Evolutionary conservation across 2,797 vertebrate species (phyloP).

Genomic region (Scarus forsteni): DNA sequence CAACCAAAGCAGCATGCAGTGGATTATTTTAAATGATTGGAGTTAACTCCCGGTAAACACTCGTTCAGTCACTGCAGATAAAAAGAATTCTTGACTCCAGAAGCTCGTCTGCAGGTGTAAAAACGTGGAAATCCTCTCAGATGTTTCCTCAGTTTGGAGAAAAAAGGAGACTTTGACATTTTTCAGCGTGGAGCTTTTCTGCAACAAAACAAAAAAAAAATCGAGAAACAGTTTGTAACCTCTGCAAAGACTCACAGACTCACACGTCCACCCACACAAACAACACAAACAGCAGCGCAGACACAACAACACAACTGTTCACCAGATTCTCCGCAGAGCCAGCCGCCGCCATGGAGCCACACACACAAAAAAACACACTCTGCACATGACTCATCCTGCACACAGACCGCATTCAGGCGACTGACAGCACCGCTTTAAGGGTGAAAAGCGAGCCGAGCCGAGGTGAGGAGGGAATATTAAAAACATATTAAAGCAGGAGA

Average conservation of each 20-base stretch:
- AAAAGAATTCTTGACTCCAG: background rate
- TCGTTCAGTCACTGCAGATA: too few species aligned
- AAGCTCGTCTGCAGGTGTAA: background rate
- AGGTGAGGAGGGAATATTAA: constrained; percentile 43
- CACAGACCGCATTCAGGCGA: constrained; percentile 17
- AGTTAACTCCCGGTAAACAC: too few species aligned
- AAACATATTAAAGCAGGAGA: background rate
- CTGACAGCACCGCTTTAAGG: constrained; percentile 45
- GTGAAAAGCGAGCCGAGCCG: constrained; percentile 21
- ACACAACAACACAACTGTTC: constrained; percentile 52
- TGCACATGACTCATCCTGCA: constrained; percentile 39
- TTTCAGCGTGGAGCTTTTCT: background rate
- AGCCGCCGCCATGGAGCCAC: constrained; percentile 27
- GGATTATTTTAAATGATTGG: too few species aligned
- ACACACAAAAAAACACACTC: constrained; percentile 28
- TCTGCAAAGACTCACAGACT: constrained; percentile 35
- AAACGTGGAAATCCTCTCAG: background rate
- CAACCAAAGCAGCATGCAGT: too few species aligned
- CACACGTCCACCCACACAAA: constrained; percentile 39
- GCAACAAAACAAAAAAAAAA: constrained; percentile 22
- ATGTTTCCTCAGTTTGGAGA: background rate
- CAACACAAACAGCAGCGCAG: constrained; percentile 20
- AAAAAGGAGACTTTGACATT: background rate
- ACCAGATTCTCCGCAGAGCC: constrained; percentile 29
- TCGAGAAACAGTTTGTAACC: constrained; percentile 37